Percentiles rank a stretch among this genome's conserved stretches.
Conservation (phyloP, 2,888 invertebrate genomes). For the Eupithecia subumbrata region DNA sequence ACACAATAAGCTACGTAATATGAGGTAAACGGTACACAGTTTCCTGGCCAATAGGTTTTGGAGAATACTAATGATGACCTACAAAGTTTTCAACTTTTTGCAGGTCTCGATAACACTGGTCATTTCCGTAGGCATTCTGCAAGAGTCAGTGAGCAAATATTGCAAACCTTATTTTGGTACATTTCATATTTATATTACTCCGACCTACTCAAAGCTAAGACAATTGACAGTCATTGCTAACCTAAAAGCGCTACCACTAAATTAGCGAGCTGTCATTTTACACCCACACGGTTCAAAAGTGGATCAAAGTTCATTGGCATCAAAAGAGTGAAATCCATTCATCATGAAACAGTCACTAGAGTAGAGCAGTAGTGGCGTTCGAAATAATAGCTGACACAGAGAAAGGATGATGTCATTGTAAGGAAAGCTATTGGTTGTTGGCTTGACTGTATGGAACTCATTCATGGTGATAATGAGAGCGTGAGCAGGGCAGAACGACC, state of each 20-base stretch:
- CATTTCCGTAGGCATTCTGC: background rate
- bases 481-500: conserved; percentile 69
- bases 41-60: conserved; percentile 64
- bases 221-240: conserved; percentile 41
- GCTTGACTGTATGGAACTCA: conserved; percentile 40
- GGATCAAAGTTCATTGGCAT: conserved; percentile 79
- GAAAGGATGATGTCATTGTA: conserved; percentile 64
- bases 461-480: conserved; percentile 70
- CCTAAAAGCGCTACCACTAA: conserved; percentile 50
- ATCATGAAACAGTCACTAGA: conserved; percentile 71
- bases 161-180: conserved; percentile 2
- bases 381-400: conserved; percentile 67
- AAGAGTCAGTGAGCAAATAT: background rate
- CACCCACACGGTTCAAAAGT: conserved; percentile 71
- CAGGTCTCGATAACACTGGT: background rate
- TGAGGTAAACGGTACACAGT: conserved; percentile 73
- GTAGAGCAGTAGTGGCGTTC: conserved; percentile 69
- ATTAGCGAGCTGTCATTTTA: conserved; percentile 62
- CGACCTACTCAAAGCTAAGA: conserved; percentile 34
- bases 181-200: conserved; percentile 17
- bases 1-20: conserved; percentile 73
- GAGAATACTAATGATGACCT: conserved; percentile 67
- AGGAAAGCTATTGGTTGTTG: conserved; percentile 45
- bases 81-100: conserved; percentile 49
- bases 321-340: conserved; percentile 77